These are phyloP conservation scores for Zele albiditarsus DNA, from an alignment of 2,888 invertebrate species.

Conservation along the genomic window DNA sequence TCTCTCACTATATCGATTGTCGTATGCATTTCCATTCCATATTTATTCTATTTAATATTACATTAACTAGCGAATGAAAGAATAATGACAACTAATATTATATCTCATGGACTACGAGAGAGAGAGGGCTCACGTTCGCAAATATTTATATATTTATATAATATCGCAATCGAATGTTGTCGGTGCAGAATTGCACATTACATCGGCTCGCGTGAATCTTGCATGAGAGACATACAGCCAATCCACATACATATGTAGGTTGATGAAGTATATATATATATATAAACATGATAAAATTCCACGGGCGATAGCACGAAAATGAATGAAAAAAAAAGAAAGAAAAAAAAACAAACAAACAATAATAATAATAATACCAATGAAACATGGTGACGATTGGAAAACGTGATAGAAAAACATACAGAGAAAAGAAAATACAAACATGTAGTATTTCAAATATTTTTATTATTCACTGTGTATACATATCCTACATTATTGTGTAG, in stretches of 20 bases:
- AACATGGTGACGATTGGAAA: constrained; percentile 24
- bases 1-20: neutral
- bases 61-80: constrained; percentile 38
- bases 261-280: constrained; percentile 8
- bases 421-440: constrained; percentile 4
- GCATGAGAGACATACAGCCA: constrained; percentile 18
- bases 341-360: neutral
- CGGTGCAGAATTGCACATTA: constrained; percentile 19
- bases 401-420: constrained; percentile 29
- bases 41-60: constrained; percentile 34
- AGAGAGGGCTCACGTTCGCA: neutral
- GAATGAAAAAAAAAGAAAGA: constrained; percentile 17
- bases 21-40: neutral
- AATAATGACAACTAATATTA: constrained; percentile 32
- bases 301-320: constrained; percentile 17
- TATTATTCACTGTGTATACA: neutral
- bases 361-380: neutral
- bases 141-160: neutral
- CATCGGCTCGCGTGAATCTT: constrained; percentile 43
- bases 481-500: neutral
- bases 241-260: constrained; percentile 4
- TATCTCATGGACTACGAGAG: neutral
- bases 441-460: constrained; percentile 2
- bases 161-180: constrained; percentile 18
- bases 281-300: constrained; percentile 38